phyloP scores from a whole-genome alignment of 2,113 vertebrate species.

The Pelmatolapia mariae region DNA sequence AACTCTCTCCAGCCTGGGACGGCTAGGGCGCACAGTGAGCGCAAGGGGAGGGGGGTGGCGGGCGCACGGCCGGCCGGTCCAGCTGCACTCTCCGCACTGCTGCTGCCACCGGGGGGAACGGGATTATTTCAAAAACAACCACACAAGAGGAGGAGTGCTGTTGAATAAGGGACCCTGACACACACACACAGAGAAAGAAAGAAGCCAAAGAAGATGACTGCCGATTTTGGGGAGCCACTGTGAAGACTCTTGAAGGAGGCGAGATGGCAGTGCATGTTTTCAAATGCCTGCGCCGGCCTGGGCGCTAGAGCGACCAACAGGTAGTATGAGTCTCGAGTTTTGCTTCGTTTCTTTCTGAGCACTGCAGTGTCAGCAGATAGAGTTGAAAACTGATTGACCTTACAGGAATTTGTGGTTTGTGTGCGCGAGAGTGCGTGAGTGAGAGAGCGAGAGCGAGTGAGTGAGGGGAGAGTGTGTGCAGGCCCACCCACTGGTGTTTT shows the following conservation, averaged over 20 bases:
- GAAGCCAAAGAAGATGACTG: not conserved
- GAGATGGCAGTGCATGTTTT: conserved; percentile 59
- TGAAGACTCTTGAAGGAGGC: not conserved
- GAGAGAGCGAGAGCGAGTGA: not conserved
- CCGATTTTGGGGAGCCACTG: not conserved
- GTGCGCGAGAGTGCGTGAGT: not conserved
- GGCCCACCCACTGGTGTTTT: conserved; percentile 13
- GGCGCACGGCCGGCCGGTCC: conserved; percentile 20
- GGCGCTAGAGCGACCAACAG: conserved; percentile 52
- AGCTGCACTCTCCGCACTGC: conserved; percentile 16
- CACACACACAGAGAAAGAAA: not conserved
- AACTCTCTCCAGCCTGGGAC: conserved; percentile 50
- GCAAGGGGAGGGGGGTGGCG: not conserved
- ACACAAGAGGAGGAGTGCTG: not conserved
- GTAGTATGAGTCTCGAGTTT: not conserved
- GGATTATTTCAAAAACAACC: conserved; percentile 19
- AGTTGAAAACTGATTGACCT: not conserved
- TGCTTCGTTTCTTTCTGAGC: not conserved
- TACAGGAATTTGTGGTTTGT: not conserved
- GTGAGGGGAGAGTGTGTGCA: not conserved
- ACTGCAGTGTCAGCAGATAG: not conserved
- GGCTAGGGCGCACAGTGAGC: conserved; percentile 19
- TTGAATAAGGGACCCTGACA: not conserved
- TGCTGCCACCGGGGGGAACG: not conserved
- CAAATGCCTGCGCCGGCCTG: conserved; percentile 65